Evolutionary conservation across 2,888 invertebrate species (phyloP).

Genomic region (Bimastos eiseni): DNA sequence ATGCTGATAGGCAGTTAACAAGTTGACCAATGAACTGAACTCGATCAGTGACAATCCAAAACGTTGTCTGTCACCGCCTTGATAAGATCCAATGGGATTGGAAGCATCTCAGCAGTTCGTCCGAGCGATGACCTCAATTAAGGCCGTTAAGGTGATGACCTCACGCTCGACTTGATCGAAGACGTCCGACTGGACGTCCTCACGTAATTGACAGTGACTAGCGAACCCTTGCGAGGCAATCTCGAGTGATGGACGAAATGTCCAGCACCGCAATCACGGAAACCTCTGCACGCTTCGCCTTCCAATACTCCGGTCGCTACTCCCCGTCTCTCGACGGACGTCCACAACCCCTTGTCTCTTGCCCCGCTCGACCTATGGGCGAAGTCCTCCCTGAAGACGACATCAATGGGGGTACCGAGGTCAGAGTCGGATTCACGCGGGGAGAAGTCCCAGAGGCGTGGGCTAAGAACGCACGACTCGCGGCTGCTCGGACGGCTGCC

Average conservation of each 20-base stretch:
- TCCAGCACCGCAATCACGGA: not conserved
- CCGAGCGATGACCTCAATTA: not conserved
- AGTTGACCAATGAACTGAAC: too few relatives aligned
- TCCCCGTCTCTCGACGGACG: not conserved
- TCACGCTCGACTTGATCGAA: conserved; percentile 13
- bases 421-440: conserved; percentile 44
- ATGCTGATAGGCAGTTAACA: too few relatives aligned
- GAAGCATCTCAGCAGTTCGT: too few relatives aligned
- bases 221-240: conserved; percentile 40
- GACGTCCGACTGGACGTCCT: conserved; percentile 18
- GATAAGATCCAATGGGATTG: too few relatives aligned
- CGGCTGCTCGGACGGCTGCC: conserved; percentile 42
- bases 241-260: not conserved
- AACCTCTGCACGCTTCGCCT: not conserved
- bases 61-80: too few relatives aligned
- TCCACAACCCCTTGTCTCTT: conserved; percentile 30
- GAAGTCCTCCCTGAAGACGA: conserved; percentile 23
- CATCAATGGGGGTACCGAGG: conserved; percentile 1
- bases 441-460: conserved; percentile 44
- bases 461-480: conserved; percentile 43
- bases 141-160: not conserved
- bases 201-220: conserved; percentile 36
- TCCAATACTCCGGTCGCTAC: conserved; percentile 13
- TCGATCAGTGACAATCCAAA: too few relatives aligned
- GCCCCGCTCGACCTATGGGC: conserved; percentile 30